Base-by-base conservation (phyloP, 2,797 vertebrate species). In the Centropyge bicolor region DNA sequence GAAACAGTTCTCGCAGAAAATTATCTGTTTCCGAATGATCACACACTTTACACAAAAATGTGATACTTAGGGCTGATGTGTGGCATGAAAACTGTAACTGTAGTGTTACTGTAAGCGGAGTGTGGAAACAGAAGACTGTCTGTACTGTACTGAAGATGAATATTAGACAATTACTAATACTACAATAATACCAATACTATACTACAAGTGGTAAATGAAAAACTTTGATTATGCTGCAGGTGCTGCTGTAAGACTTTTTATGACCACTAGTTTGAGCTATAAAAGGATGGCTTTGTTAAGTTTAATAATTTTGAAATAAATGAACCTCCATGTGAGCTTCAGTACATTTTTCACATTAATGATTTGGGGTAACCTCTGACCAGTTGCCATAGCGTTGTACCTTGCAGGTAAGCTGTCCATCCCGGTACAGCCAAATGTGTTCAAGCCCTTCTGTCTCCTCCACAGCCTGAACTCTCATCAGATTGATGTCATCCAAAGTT, bases 381-480 rank as follows among this genome's bases (percentile, higher is more conserved):
- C 24, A 7, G 45, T 20, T 55, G 43, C 8, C 17, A 4, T 1
- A 3, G 22, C 9, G 10, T 41, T 4, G 83, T 91, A 99, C 98
- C 96, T 96, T 97, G 94, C 96, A 97, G 71, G 84, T 95, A 82
- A 99, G 92, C 75, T 92, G 95, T 66, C 98, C 98, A 12, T 97
- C 94, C 65, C 94, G 95, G 83, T 97, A 99, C 82, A 97, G 81
- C 98, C 98, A 99, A 54, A 98, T 89, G 94, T 99, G 97, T 80
- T 99, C 97, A 5, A 95, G 88, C 3, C 95, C 96, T 38, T 94
- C 96, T 0, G 92, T 93, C 46, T 98, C 97, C 86, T 99, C 97
- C 89, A 95, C 82, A 13, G 94, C 95, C 85, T 98, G 97, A 80
- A 99, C 91, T 81, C 98, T 95, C 81, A 98, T 95, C 88, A 99